Base-by-base conservation (phyloP, 2,797 vertebrate genomes). In the Mus caroli region DNA sequence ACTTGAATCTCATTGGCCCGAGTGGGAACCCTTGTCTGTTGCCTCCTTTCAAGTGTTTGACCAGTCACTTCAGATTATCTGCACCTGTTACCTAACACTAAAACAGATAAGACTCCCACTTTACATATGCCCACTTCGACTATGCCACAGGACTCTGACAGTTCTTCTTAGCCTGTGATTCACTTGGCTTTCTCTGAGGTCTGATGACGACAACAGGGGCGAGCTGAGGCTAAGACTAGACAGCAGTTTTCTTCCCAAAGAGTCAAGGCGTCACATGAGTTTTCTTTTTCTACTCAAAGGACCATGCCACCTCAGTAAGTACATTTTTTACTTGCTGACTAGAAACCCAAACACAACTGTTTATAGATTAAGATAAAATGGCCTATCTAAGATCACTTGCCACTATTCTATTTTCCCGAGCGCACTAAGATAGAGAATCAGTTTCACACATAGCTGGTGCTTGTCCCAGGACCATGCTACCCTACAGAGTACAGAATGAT, bases 341-440 rank as follows among this genome's bases (percentile, higher is more conserved):
- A 60, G 58, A 91, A 83, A 88, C 71, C 34, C 79, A 75, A 94
- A 80, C 60, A 77, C n/a, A n/a, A 54, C 7, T 92, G 91, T 71
- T 87, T 76, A n/a, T 19, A 91, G 64, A 69, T 26, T 43, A 17
- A 34, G 31, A 50, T n/a, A 17, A 34, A n/a, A 50, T 31, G 46
- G 37, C 43, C 28, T n/a, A 37, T 73, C 46, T 43, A 40, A 43
- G 46, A 46, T 76, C 26, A 8, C 24, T 34, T 54, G 64, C 15
- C 19, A 4, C 40, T 28, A 3, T 75, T 78, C 60, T 62, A 58
- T 64, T 88, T 93, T 28, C 52, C 8, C 6, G 11, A 62, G 43
- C 54, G 19, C 15, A 46, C 14, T 34, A 11, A 10, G 43, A 17
- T 22, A 17, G 69, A 95, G 56, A 80, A 62, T 1, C 1, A 58